Conservation (phyloP, 2,113 vertebrate genomes). For the Perca flavescens region DNA sequence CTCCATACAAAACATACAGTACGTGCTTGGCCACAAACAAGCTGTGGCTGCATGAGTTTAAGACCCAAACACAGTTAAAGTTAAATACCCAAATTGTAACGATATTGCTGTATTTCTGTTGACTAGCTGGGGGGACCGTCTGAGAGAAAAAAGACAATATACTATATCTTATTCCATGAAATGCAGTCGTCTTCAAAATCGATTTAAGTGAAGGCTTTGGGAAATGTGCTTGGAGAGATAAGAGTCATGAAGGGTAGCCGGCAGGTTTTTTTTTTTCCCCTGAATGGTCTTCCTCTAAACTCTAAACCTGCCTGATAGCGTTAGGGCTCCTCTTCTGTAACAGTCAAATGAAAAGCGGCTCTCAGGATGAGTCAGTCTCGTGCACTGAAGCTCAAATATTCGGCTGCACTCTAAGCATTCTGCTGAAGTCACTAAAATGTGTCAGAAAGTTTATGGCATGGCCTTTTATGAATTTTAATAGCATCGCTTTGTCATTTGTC, state of each 20-base stretch:
- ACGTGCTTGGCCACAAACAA: neutral
- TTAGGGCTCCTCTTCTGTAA: slow-evolving; percentile 46
- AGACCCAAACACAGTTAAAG: slow-evolving; percentile 23
- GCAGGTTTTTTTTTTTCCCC: slow-evolving; percentile 33
- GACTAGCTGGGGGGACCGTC: neutral
- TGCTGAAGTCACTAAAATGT: slow-evolving; percentile 65
- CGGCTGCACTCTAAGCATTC: slow-evolving; percentile 55
- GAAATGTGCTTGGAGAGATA: slow-evolving; percentile 79
- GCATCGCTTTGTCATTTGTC: slow-evolving; percentile 41
- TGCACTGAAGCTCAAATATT: slow-evolving; percentile 51
- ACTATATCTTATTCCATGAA: slow-evolving; percentile 64
- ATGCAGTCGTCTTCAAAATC: slow-evolving; percentile 72
- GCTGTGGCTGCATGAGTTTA: slow-evolving; percentile 23
- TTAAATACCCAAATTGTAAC: slow-evolving; percentile 50
- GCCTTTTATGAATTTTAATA: slow-evolving; percentile 61
- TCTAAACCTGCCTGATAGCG: slow-evolving; percentile 68
- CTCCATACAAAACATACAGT: neutral
- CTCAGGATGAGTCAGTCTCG: slow-evolving; percentile 48
- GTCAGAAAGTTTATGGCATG: slow-evolving; percentile 56
- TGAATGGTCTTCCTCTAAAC: slow-evolving; percentile 48
- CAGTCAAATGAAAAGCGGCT: slow-evolving; percentile 62
- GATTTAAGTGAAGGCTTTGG: slow-evolving; percentile 70
- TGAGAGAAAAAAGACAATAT: slow-evolving; percentile 24
- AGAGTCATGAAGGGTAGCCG: slow-evolving; percentile 65
- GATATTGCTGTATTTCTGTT: slow-evolving; percentile 19